phyloP scores from a whole-genome alignment of 2,797 vertebrate genomes.

The Phyllotis vaccarum region DNA sequence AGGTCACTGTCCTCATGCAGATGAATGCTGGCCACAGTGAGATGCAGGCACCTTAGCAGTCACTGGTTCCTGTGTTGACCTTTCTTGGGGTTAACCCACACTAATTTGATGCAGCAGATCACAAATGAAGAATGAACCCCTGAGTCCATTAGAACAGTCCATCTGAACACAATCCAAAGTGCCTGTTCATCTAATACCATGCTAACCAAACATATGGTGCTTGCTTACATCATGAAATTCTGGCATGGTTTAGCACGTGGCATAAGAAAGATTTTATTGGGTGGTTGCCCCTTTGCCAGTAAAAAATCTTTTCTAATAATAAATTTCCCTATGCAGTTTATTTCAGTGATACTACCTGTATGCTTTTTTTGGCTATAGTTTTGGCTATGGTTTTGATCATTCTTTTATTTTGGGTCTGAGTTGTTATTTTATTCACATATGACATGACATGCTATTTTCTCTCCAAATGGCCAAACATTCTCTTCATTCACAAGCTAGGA shows the following conservation, averaged over 20 bases:
- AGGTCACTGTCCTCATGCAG: fast-evolving
- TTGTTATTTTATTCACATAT: not conserved
- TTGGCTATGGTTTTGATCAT: not conserved
- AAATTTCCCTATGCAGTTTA: not conserved
- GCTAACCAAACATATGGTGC: not conserved
- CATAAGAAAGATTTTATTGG: not conserved
- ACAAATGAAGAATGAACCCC: not conserved
- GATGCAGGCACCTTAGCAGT: fast-evolving
- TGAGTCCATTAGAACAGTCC: not conserved
- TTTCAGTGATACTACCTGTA: not conserved
- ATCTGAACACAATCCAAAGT: not conserved
- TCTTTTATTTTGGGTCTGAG: not conserved
- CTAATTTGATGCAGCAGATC: not conserved
- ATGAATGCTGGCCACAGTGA: not conserved
- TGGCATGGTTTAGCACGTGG: not conserved
- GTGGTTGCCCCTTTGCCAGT: not conserved
- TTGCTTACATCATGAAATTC: not conserved
- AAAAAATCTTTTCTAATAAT: not conserved
- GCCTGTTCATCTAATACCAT: not conserved
- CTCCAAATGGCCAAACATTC: not conserved
- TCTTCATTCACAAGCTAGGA: not conserved
- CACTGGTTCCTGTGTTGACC: not conserved
- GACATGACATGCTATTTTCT: not conserved
- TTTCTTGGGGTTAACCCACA: not conserved
- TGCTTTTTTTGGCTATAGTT: not conserved